Conservation (phyloP, 2,797 vertebrate genomes). For the Vireo griseus region DNA sequence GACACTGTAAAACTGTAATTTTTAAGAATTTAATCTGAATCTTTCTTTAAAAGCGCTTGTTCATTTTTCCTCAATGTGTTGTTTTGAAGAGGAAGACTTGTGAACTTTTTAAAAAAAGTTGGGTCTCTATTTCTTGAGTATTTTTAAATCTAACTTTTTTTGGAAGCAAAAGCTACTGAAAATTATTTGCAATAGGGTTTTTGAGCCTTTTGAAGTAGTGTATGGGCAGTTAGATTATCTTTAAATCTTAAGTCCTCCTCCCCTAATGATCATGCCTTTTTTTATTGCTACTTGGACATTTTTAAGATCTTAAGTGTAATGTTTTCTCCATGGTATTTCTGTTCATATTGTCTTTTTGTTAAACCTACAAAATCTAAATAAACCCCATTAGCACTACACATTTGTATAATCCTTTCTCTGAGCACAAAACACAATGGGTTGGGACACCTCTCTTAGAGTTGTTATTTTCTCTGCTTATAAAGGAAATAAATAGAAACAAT, state of each 20-base stretch:
- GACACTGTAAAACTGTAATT: constrained; percentile 26
- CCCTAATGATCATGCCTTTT: background rate
- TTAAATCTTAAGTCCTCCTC: background rate
- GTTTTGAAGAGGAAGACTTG: constrained; percentile 13
- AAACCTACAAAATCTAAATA: background rate
- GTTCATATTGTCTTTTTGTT: background rate
- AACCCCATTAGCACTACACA: background rate
- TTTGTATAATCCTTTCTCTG: background rate
- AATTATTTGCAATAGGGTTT: background rate
- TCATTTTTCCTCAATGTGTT: background rate
- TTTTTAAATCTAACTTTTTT: background rate
- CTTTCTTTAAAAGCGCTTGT: background rate
- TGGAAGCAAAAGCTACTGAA: background rate
- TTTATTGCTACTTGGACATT: background rate
- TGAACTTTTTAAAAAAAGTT: background rate
- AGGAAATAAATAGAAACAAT: background rate
- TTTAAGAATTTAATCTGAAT: constrained; percentile 33
- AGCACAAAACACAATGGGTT: background rate
- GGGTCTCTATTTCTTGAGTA: background rate
- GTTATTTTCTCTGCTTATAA: background rate
- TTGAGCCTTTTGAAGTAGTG: background rate
- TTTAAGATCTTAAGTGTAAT: background rate
- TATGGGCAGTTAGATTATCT: background rate
- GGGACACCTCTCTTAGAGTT: background rate
- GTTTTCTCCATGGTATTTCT: background rate